Evolutionary conservation across 2,113 vertebrate species (phyloP), one percentile per base, ranked within the genome.

Genomic region (Pyxicephalus adspersus): DNA sequence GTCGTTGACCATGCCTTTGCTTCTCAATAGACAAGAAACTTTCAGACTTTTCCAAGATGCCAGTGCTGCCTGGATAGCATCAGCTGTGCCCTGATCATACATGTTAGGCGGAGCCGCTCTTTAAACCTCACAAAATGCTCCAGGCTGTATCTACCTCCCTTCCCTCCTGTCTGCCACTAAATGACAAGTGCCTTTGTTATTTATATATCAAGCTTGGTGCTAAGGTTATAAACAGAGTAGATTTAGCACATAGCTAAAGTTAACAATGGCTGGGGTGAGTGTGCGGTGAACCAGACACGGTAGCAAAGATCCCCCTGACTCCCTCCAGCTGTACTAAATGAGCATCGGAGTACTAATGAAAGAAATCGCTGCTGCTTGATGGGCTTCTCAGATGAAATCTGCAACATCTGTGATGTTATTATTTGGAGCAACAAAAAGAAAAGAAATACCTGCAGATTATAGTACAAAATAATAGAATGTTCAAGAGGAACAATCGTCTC

Each of bases 361-460:
- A 74, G 54, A 29, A 60, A 60, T n/a, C n/a, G n/a, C 8, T n/a
- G 31, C 54, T 6, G 51, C 23, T 13, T 25, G 18, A 58, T 29
- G 54, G 20, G 26, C 71, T 20, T 31, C 54, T 22, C 38, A 13
- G 58, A 60, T 60, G 71, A 15, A 74, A 25, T 74, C 28, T n/a
- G 29, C 29, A 74, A 38, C 71, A 74, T 74, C 71, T 74, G 71
- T 60, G 28, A 29, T 38, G 1, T 54, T 38, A 20, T 60, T 74
- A 60, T 60, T 11, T 38, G 54, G 28, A 9, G 54, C 54, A n/a
- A 28, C 8, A 45, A 45, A 45, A 45, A 13, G 38, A 9, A 45
- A 45, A 45, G 15, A 34, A 74, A 55, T 74, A 74, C 13, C 54
- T 38, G 28, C 54, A 38, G 54, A 60, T 74, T 74, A 74, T 74